A percentile compares a stretch with the other conserved stretches of the same genome.
These are phyloP conservation scores for Octomys mimax DNA, from an alignment of 2,797 vertebrate species.

Conservation along the genomic window DNA sequence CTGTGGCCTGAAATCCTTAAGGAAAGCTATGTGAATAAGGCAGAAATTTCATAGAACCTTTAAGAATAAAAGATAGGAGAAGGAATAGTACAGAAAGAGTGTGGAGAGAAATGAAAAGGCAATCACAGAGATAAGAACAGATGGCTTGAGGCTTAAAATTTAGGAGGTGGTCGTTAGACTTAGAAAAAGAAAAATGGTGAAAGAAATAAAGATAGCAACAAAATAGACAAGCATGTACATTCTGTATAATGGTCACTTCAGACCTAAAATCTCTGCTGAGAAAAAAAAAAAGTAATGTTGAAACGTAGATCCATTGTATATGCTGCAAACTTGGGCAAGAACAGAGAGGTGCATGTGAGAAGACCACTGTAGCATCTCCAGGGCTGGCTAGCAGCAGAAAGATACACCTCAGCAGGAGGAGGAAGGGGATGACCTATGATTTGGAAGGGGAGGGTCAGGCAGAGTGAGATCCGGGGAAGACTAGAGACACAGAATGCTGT, in stretches of 20 bases:
- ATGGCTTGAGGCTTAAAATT: neutral
- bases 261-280: neutral
- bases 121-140: neutral
- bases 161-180: slow-evolving; percentile 35
- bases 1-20: neutral
- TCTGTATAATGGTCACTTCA: neutral
- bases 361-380: neutral
- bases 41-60: slow-evolving; percentile 15
- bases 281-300: neutral
- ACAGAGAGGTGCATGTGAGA: neutral
- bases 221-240: neutral
- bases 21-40: slow-evolving; percentile 10
- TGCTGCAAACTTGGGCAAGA: neutral
- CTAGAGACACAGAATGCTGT: neutral
- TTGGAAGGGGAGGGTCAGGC: neutral
- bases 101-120: neutral
- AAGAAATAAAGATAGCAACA: neutral
- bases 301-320: neutral
- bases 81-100: neutral
- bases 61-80: neutral
- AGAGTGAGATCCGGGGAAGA: neutral
- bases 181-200: slow-evolving; percentile 4
- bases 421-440: neutral
- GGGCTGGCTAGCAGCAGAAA: neutral
- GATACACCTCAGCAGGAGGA: neutral